These are phyloP conservation scores for Linnaemya tessellans DNA, from an alignment of 2,888 invertebrate species.

Conservation along the genomic window DNA sequence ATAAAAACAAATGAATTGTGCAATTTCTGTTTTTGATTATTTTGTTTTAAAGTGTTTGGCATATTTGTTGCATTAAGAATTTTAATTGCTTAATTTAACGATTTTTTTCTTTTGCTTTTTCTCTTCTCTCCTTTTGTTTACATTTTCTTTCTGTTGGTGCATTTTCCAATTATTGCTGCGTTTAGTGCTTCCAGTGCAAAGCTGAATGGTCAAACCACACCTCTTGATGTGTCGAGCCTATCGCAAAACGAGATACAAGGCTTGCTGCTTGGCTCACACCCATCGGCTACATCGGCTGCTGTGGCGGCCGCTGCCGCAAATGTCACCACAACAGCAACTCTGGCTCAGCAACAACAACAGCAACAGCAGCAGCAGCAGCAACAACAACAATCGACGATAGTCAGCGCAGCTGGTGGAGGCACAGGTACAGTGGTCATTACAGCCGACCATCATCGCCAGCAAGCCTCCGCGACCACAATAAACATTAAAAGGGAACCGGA, in stretches of 20 bases:
- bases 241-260: slow-evolving; percentile 84
- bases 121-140: slow-evolving; percentile 40
- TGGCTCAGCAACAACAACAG: slow-evolving; percentile 73
- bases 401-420: slow-evolving; percentile 76
- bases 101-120: slow-evolving; percentile 51
- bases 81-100: slow-evolving; percentile 68
- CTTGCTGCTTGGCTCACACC: slow-evolving; percentile 84
- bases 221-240: slow-evolving; percentile 84
- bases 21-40: slow-evolving; percentile 50
- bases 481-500: slow-evolving; percentile 84
- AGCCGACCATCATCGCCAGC: slow-evolving; percentile 77
- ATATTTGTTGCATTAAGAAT: slow-evolving; percentile 62
- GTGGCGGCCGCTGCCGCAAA: slow-evolving; percentile 78
- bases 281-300: slow-evolving; percentile 80
- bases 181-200: slow-evolving; percentile 82
- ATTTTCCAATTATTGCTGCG: slow-evolving; percentile 50
- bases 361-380: slow-evolving; percentile 74
- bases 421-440: slow-evolving; percentile 79
- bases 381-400: slow-evolving; percentile 79
- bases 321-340: slow-evolving; percentile 78
- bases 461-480: slow-evolving; percentile 77
- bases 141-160: slow-evolving; percentile 47
- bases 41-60: slow-evolving; percentile 48
- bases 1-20: slow-evolving; percentile 45
- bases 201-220: slow-evolving; percentile 84